Conservation (phyloP, 2,888 invertebrate species). For the Hymenopus coronatus region DNA sequence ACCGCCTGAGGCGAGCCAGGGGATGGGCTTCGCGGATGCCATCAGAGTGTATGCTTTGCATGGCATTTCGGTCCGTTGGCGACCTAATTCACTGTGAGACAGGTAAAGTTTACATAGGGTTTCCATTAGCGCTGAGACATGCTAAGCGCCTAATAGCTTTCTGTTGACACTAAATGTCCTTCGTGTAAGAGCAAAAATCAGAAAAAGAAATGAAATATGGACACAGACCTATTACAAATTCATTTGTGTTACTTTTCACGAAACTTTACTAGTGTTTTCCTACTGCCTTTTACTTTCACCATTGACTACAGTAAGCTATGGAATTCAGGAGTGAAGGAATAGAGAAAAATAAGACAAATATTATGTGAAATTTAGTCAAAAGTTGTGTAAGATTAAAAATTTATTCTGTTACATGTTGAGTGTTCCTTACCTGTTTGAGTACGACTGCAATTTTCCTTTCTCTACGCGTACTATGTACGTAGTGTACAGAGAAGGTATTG, state of each 20-base stretch:
- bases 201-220: background rate
- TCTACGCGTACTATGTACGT: no score
- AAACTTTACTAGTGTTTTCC: background rate
- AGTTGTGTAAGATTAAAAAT: no score
- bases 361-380: no score
- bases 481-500: no score
- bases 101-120: background rate
- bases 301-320: no score
- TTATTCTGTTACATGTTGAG: no score
- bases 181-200: background rate
- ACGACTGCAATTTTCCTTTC: no score
- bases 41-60: background rate
- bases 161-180: background rate
- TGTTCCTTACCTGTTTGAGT: no score
- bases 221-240: background rate
- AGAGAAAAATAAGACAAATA: no score
- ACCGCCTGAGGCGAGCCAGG: background rate
- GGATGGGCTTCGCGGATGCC: background rate
- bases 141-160: background rate
- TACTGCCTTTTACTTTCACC: no score
- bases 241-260: background rate
- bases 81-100: background rate
- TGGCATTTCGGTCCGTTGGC: background rate
- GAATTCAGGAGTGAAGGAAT: no score
- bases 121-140: background rate